phyloP scores from a whole-genome alignment of 2,888 invertebrate species.

The Aspidiotus rigidus region DNA sequence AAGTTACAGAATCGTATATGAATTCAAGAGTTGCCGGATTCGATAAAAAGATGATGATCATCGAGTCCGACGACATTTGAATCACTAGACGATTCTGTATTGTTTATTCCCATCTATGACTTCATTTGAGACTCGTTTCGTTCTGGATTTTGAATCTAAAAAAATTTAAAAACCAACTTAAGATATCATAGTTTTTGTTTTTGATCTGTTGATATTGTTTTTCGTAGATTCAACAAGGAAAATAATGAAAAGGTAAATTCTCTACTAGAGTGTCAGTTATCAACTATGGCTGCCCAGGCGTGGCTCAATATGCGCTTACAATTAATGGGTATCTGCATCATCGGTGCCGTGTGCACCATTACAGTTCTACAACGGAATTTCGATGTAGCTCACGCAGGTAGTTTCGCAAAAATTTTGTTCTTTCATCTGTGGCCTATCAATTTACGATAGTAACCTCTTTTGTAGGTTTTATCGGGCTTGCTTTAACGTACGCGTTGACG shows the following conservation, averaged over 20 bases:
- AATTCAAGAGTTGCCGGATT: no score
- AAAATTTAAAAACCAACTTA: neutral
- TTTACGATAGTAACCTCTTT: constrained; percentile 35
- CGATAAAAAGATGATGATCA: no score
- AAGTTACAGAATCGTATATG: no score
- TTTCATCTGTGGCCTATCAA: neutral
- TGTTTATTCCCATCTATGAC: neutral
- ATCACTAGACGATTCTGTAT: no score
- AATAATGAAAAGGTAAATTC: constrained; percentile 65
- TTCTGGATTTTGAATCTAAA: neutral
- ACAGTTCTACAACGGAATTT: constrained; percentile 66
- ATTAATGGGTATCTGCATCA: constrained; percentile 61
- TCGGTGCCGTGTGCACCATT: constrained; percentile 60
- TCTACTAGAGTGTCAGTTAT: constrained; percentile 71
- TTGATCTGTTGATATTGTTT: neutral
- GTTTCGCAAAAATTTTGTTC: constrained; percentile 11
- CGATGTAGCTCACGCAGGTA: constrained; percentile 63
- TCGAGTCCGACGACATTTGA: no score
- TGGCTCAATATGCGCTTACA: constrained; percentile 85
- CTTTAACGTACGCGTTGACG: constrained; percentile 85
- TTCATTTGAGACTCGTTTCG: neutral
- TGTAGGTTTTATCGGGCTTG: constrained; percentile 78
- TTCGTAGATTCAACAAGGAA: constrained; percentile 54
- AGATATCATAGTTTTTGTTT: neutral
- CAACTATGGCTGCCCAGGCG: constrained; percentile 68